phyloP scores from a whole-genome alignment of 2,113 vertebrate species.

The Chinchilla lanigera region DNA sequence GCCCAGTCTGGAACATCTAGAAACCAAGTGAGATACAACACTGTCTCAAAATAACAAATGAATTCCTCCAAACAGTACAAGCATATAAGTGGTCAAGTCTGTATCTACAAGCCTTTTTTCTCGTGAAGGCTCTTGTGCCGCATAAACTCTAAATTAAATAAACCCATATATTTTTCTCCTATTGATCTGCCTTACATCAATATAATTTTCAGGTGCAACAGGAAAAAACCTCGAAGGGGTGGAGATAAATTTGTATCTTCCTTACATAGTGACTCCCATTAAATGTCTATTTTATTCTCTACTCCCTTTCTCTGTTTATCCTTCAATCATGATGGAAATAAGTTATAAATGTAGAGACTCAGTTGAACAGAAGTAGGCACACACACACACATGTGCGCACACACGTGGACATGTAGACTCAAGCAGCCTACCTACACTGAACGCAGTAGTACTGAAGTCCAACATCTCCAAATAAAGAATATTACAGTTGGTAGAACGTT shows the following conservation, averaged over 20 bases:
- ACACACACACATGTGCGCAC: neutral
- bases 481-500: conserved; percentile 20
- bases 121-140: neutral
- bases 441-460: neutral
- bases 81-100: neutral
- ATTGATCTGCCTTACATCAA: neutral
- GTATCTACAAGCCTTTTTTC: neutral
- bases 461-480: neutral
- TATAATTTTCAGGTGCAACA: neutral
- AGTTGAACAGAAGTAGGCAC: neutral
- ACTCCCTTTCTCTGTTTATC: neutral
- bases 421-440: neutral
- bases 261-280: neutral
- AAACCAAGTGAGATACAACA: neutral
- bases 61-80: neutral
- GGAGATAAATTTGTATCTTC: neutral
- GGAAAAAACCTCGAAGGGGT: neutral
- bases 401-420: neutral
- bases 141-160: neutral
- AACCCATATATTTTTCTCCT: neutral
- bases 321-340: neutral
- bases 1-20: no score
- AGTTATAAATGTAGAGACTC: neutral
- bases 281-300: neutral
- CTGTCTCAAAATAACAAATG: neutral